Conservation (phyloP, 2,888 invertebrate genomes). For the Rhodophaea formosa region DNA sequence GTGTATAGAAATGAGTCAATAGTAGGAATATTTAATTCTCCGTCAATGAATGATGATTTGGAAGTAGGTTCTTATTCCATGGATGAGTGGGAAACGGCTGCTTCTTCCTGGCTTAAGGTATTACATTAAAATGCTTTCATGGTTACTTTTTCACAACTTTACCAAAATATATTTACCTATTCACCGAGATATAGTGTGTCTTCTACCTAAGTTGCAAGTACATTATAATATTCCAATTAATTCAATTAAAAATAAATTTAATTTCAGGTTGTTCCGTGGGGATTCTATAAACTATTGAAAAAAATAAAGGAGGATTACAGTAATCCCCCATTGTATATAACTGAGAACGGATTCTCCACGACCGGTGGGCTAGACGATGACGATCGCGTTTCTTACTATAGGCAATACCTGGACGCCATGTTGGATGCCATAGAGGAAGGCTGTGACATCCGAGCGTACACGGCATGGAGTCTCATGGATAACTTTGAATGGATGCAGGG, state of each 20-base stretch:
- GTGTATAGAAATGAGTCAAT: constrained; percentile 38
- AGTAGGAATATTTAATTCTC: constrained; percentile 23
- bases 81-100: no score
- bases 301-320: constrained; percentile 62
- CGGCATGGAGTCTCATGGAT: constrained; percentile 81
- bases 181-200: no score
- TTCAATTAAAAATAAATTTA: no score
- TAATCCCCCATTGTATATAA: constrained; percentile 71
- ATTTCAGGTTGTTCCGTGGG: constrained; percentile 23
- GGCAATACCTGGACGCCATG: constrained; percentile 48
- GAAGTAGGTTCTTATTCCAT: constrained; percentile 31
- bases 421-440: constrained; percentile 54
- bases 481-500: constrained; percentile 81
- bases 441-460: constrained; percentile 64
- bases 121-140: no score
- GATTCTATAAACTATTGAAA: constrained; percentile 60
- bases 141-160: no score
- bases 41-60: constrained; percentile 39
- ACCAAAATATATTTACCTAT: no score
- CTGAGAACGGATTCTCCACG: constrained; percentile 70
- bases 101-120: no score
- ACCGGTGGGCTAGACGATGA: constrained; percentile 21
- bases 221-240: no score
- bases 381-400: constrained; percentile 46
- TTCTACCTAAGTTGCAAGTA: no score